Base-by-base conservation (phyloP, 2,113 vertebrate species). In the Sitta europaea region DNA sequence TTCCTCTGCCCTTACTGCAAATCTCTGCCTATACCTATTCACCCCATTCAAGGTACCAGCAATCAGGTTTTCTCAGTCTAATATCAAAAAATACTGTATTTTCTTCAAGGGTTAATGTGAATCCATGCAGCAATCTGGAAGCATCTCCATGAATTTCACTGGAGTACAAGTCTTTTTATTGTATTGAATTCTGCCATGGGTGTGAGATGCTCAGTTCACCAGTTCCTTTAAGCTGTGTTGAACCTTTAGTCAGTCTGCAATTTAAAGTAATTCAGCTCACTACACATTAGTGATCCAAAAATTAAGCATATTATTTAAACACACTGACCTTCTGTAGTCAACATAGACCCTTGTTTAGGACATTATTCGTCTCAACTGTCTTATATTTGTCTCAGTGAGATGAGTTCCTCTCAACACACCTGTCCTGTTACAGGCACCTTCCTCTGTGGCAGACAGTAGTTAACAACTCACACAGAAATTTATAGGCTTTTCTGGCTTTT, bases 311-410 rank as follows among this genome's bases (percentile, higher is more conserved):
- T 33, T 27, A 33, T 42, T 25, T 54, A 59, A 82, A 65, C 9
- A 68, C 21, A 12, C 17, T 48, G 59, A 45, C 48, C 9, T 91
- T 43, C 29, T 65, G 21, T 24, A 48, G 8, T 48, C 10, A 27
- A 2, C 36, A 53, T 3, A 40, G 16, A 36, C 1, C 10, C 5
- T 25, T 78, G 4, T 38, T 40, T 72, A 35, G 38, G 33, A 88
- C 54, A 71, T 29, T 0, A 27, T 50, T 92, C 0, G 5, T 50
- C 31, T 70, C 57, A 78, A 2, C 19, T 71, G 4, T 48, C 17
- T 28, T 40, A 8, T 27, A 13, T 40, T 36, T 33, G 3, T 58
- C 33, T 86, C 38, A 38, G 17, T 47, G 29, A 82, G 22, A 21
- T 35, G 33, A 63, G 16, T 6, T 91, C 12, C 14, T 19, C 23